These are phyloP conservation scores for Protomyctophum bolini DNA, from an alignment of 2,113 vertebrate genomes.

Conservation along the genomic window DNA sequence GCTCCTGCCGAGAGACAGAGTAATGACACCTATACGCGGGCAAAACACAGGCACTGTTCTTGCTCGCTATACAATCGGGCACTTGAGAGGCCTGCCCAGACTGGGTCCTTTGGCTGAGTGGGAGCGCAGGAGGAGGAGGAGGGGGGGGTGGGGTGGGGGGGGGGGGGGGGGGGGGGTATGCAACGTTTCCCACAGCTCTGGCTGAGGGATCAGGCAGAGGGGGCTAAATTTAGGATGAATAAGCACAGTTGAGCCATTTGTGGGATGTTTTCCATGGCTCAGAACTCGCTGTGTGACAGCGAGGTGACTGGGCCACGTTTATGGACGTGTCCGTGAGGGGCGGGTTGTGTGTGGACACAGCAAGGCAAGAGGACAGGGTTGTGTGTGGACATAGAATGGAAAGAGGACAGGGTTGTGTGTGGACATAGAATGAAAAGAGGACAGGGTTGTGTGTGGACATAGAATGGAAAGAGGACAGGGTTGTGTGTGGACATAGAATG, in stretches of 20 bases:
- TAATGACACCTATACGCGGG: slow-evolving; percentile 56
- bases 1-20: slow-evolving; percentile 20
- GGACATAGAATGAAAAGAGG: too few relatives aligned
- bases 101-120: slow-evolving; percentile 5
- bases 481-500: too few relatives aligned
- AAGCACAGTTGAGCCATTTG: slow-evolving; percentile 47
- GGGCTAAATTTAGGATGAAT: slow-evolving; percentile 67
- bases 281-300: slow-evolving; percentile 20
- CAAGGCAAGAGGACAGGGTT: too few relatives aligned
- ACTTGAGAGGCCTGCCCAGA: slow-evolving; percentile 36
- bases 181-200: slow-evolving; percentile 56
- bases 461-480: too few relatives aligned
- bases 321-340: too few relatives aligned
- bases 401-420: too few relatives aligned
- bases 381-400: too few relatives aligned
- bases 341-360: too few relatives aligned
- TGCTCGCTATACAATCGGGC: slow-evolving; percentile 53
- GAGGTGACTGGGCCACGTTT: slow-evolving; percentile 29
- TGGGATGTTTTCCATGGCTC: slow-evolving; percentile 36
- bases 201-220: slow-evolving; percentile 33
- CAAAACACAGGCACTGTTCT: slow-evolving; percentile 45
- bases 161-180: slow-evolving; percentile 16
- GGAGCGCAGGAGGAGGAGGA: neutral
- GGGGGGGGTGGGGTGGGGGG: neutral
- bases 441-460: too few relatives aligned